Percentiles rank a stretch among this genome's conserved stretches.
phyloP scores from a whole-genome alignment of 2,113 vertebrate genomes.

The Myotis brandtii region DNA sequence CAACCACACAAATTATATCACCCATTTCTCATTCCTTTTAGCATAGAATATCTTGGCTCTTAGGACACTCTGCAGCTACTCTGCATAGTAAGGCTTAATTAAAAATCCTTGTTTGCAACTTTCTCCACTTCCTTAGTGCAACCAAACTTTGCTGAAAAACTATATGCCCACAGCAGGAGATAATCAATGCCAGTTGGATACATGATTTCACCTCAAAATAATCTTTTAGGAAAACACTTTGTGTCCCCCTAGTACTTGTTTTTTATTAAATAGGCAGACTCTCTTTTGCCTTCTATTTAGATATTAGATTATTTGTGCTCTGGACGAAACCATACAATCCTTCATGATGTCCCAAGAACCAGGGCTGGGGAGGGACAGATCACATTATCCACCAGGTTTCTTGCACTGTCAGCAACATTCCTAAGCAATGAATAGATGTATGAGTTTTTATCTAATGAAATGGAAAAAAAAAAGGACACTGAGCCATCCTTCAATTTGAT shows the following conservation, averaged over 20 bases:
- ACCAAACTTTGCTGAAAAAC: neutral
- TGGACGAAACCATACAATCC: neutral
- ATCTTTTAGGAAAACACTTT: neutral
- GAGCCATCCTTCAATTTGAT: neutral
- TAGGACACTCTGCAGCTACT: neutral
- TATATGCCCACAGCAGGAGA: neutral
- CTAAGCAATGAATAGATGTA: neutral
- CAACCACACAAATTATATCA: neutral
- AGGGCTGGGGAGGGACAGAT: neutral
- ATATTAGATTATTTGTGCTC: neutral
- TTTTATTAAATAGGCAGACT: neutral
- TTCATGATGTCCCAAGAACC: neutral
- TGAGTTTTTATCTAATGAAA: neutral
- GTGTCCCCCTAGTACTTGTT: neutral
- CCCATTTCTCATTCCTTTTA: neutral
- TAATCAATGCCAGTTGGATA: neutral
- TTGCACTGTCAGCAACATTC: neutral
- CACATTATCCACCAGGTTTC: neutral
- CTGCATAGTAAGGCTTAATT: neutral
- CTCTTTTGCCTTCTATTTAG: neutral
- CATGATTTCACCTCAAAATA: neutral
- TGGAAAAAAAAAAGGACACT: neutral
- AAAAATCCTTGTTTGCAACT: neutral
- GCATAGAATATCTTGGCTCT: neutral
- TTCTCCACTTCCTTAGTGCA: neutral